A percentile compares a stretch with the other conserved stretches of the same genome.
Conservation (phyloP, 2,888 invertebrate genomes). For the Microplitis manilae region DNA sequence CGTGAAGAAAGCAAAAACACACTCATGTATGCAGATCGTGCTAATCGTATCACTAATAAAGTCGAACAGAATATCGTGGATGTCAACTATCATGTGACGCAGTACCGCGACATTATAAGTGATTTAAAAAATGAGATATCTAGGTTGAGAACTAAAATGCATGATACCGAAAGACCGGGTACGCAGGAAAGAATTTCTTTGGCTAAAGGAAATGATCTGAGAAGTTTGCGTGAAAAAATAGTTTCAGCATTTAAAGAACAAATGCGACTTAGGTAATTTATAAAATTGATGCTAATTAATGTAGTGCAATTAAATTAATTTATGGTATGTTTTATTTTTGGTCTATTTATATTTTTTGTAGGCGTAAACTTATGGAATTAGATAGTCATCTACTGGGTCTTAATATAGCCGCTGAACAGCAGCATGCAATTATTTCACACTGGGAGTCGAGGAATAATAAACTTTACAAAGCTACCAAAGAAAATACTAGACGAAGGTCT, state of each 20-base stretch:
- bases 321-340: background rate
- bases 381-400: slow-evolving; percentile 91
- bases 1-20: slow-evolving; percentile 96
- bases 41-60: slow-evolving; percentile 93
- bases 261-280: slow-evolving; percentile 82
- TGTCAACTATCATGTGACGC: slow-evolving; percentile 84
- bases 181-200: slow-evolving; percentile 52
- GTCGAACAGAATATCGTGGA: slow-evolving; percentile 75
- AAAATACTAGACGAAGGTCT: slow-evolving; percentile 68
- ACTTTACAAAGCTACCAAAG: slow-evolving; percentile 76
- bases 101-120: slow-evolving; percentile 86
- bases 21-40: slow-evolving; percentile 92
- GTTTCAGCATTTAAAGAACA: slow-evolving; percentile 93
- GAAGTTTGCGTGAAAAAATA: slow-evolving; percentile 86
- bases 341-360: slow-evolving; percentile 51
- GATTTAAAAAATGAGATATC: slow-evolving; percentile 90
- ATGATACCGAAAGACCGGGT: slow-evolving; percentile 77
- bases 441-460: slow-evolving; percentile 90
- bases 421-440: slow-evolving; percentile 90
- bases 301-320: background rate
- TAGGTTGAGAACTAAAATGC: slow-evolving; percentile 85
- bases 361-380: slow-evolving; percentile 88
- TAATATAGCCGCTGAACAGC: slow-evolving; percentile 90
- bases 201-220: slow-evolving; percentile 71
- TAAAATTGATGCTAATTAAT: background rate